Conservation (phyloP, 2,888 invertebrate species). For the Acanthococcus lagerstroemiae region DNA sequence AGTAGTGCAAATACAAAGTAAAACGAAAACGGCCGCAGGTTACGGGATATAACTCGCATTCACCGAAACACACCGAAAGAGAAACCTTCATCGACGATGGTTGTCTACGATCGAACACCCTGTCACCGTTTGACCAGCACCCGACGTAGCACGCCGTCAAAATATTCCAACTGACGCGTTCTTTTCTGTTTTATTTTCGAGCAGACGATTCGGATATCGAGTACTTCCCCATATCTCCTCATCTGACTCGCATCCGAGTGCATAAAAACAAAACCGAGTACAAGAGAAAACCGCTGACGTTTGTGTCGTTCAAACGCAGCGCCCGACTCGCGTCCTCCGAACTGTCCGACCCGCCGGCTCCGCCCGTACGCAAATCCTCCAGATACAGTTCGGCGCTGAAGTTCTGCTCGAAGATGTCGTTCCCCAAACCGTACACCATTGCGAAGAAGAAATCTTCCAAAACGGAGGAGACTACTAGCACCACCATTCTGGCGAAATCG, state of each 20-base stretch:
- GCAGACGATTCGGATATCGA: slow-evolving; percentile 56
- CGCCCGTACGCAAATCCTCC: slow-evolving; percentile 66
- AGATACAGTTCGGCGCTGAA: slow-evolving; percentile 59
- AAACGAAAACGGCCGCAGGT: no score
- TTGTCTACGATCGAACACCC: no score
- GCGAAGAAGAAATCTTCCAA: slow-evolving; percentile 1
- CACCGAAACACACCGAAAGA: no score
- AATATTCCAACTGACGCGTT: no score
- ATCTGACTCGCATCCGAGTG: slow-evolving; percentile 66
- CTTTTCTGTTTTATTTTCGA: slow-evolving; percentile 41
- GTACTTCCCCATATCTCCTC: slow-evolving; percentile 71
- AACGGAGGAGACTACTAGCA: background rate
- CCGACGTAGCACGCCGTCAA: background rate
- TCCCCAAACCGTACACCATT: slow-evolving; percentile 21
- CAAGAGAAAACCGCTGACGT: slow-evolving; percentile 45
- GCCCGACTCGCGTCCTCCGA: slow-evolving; percentile 40
- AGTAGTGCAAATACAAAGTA: no score
- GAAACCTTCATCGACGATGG: no score
- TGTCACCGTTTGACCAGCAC: background rate
- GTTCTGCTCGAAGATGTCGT: slow-evolving; percentile 30
- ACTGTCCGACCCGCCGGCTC: slow-evolving; percentile 53
- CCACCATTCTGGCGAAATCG: background rate
- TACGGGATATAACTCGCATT: no score
- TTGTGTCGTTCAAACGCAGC: slow-evolving; percentile 51
- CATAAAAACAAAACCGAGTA: slow-evolving; percentile 49